Conservation (phyloP, 2,113 vertebrate species). For the Paracanthobrama guichenoti region DNA sequence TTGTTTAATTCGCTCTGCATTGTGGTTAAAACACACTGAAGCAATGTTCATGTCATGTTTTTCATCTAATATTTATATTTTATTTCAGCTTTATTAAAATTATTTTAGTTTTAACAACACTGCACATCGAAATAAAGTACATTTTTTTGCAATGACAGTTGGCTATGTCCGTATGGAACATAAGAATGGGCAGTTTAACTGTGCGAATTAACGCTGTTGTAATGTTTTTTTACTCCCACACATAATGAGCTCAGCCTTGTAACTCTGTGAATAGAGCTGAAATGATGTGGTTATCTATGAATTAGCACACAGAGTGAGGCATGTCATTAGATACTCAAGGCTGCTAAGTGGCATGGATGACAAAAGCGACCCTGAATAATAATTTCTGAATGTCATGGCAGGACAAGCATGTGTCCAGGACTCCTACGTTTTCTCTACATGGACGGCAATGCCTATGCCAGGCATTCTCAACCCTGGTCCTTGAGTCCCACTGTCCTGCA, state of each 20-base stretch:
- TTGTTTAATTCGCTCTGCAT: too few relatives aligned
- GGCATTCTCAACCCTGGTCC: too few relatives aligned
- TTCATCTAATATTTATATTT: too few relatives aligned
- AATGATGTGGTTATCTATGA: slow-evolving; percentile 33
- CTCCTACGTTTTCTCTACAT: background rate
- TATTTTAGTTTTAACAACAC: background rate
- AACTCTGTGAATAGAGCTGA: background rate
- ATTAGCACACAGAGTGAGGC: slow-evolving; percentile 31
- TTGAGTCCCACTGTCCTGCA: too few relatives aligned
- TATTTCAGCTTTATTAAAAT: background rate
- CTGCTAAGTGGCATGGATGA: slow-evolving; percentile 17
- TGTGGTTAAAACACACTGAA: too few relatives aligned
- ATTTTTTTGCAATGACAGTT: background rate
- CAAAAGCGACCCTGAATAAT: slow-evolving; percentile 47
- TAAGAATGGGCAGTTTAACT: background rate
- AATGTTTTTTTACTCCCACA: background rate
- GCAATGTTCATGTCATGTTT: too few relatives aligned
- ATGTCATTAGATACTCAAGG: slow-evolving; percentile 43
- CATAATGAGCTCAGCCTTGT: slow-evolving; percentile 2
- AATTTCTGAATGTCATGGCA: slow-evolving; percentile 58
- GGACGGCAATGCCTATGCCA: background rate
- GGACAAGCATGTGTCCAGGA: slow-evolving; percentile 31
- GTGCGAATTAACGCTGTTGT: background rate
- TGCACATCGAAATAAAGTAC: background rate
- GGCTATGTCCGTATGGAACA: background rate